These are phyloP conservation scores for Corythoichthys haematopterus DNA, from an alignment of 2,113 vertebrate genomes.

Conservation along the genomic window DNA sequence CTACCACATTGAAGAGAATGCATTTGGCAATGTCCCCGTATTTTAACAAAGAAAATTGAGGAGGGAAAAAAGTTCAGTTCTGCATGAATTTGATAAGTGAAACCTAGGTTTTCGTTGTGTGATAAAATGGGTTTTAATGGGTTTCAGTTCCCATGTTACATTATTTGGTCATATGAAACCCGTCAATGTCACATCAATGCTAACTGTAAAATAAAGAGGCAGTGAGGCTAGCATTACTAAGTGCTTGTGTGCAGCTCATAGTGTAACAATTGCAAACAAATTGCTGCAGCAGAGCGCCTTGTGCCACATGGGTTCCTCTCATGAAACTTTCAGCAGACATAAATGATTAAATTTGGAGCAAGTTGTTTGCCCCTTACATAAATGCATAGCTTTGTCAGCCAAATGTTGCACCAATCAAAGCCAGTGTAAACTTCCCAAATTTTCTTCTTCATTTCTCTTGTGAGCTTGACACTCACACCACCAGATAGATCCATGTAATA, in stretches of 20 bases:
- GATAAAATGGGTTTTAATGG: slow-evolving; percentile 11
- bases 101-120: neutral
- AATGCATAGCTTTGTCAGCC: slow-evolving; percentile 50
- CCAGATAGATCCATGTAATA: slow-evolving; percentile 62
- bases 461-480: slow-evolving; percentile 40
- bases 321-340: slow-evolving; percentile 65
- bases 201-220: slow-evolving; percentile 27
- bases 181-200: slow-evolving; percentile 11
- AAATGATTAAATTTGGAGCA: slow-evolving; percentile 59
- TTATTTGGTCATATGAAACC: neutral
- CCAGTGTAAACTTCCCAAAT: slow-evolving; percentile 46
- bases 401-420: slow-evolving; percentile 49
- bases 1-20: neutral
- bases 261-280: slow-evolving; percentile 33
- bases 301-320: slow-evolving; percentile 60
- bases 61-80: slow-evolving; percentile 2
- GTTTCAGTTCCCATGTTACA: neutral
- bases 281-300: slow-evolving; percentile 12
- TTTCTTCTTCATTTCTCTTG: slow-evolving; percentile 29
- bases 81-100: neutral
- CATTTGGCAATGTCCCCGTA: neutral
- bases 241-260: slow-evolving; percentile 18
- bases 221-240: slow-evolving; percentile 14
- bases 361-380: slow-evolving; percentile 39
- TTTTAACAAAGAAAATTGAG: slow-evolving; percentile 12